Percentiles rank a stretch among this genome's conserved stretches.
Conservation (phyloP, 2,888 invertebrate genomes). For the Lapara coniferarum region DNA sequence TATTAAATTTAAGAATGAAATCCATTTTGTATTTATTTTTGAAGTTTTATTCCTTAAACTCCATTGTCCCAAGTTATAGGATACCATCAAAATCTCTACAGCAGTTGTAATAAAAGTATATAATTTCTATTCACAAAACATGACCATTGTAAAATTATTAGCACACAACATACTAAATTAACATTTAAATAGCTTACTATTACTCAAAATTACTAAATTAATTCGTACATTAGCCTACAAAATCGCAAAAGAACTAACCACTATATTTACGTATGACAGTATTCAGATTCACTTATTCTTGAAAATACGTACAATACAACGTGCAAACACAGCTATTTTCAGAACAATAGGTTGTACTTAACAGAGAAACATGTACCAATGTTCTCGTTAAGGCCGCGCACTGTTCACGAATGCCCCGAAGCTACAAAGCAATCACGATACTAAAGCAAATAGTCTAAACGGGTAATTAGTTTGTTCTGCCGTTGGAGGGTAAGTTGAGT, state of each 20-base stretch:
- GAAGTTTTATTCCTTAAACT: too few relatives aligned
- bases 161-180: too few relatives aligned
- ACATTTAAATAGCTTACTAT: too few relatives aligned
- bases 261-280: background rate
- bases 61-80: too few relatives aligned
- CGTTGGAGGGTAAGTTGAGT: constrained; percentile 51
- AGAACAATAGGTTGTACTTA: constrained; percentile 40
- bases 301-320: constrained; percentile 22
- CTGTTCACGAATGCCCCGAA: constrained; percentile 51
- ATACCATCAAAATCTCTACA: too few relatives aligned
- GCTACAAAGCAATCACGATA: constrained; percentile 68
- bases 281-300: constrained; percentile 10
- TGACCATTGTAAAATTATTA: too few relatives aligned
- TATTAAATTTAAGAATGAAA: background rate
- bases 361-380: constrained; percentile 40
- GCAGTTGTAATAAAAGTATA: too few relatives aligned
- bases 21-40: too few relatives aligned
- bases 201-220: too few relatives aligned
- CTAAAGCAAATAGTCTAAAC: constrained; percentile 73
- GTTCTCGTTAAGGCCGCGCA: constrained; percentile 46
- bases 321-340: constrained; percentile 28
- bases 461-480: constrained; percentile 77
- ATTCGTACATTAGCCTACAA: too few relatives aligned
- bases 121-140: too few relatives aligned
- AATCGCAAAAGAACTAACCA: background rate